phyloP scores from a whole-genome alignment of 2,113 vertebrate species.

The Alexandromys fortis region DNA sequence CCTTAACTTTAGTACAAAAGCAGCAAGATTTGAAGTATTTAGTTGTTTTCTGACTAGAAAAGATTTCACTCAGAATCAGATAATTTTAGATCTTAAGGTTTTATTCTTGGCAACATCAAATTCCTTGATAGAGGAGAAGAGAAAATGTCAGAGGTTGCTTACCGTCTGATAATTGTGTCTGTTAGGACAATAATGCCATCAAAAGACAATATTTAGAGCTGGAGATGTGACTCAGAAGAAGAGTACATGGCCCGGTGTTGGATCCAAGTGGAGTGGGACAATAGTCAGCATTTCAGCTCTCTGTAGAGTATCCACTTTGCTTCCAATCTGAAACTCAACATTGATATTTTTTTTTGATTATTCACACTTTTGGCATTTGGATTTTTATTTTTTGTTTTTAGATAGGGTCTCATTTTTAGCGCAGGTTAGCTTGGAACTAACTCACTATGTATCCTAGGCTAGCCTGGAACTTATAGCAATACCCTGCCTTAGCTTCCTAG shows the following conservation, averaged over 20 bases:
- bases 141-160: conserved; percentile 46
- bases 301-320: conserved; percentile 10
- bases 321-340: conserved; percentile 50
- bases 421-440: neutral
- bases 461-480: neutral
- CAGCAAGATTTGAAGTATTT: conserved; percentile 39
- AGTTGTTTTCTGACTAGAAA: conserved; percentile 49
- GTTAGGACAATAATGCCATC: conserved; percentile 50
- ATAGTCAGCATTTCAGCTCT: conserved; percentile 50
- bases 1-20: conserved; percentile 50
- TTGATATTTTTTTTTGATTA: conserved; percentile 56
- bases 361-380: conserved; percentile 21
- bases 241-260: neutral
- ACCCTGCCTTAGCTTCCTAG: neutral
- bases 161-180: conserved; percentile 53
- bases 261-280: neutral
- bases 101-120: conserved; percentile 38
- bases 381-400: neutral
- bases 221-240: neutral
- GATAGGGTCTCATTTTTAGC: neutral
- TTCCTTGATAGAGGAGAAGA: conserved; percentile 50
- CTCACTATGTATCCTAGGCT: neutral
- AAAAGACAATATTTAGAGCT: conserved; percentile 41
- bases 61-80: conserved; percentile 45
- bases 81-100: conserved; percentile 57